Percentiles rank a stretch among this genome's conserved stretches.
Evolutionary conservation across 1,140 invertebrate species (phyloP).

Genomic region (Ditylenchus dipsaci): DNA sequence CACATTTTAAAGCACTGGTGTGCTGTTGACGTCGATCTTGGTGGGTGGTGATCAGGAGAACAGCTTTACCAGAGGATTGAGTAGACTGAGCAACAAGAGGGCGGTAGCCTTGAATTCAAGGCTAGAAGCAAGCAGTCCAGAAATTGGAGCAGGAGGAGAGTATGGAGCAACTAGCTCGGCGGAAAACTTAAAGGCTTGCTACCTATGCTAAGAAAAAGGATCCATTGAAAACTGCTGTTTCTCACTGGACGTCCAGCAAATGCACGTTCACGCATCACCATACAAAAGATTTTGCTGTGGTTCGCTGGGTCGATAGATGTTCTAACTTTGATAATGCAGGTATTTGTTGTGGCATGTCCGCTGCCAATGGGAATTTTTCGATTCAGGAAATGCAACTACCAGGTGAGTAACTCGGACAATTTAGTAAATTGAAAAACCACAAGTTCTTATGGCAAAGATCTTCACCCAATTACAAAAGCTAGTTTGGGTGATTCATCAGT

Average conservation of each 20-base stretch:
- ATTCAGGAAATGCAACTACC: too few species aligned
- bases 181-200: not conserved
- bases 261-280: conserved; percentile 41
- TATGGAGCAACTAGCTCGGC: not conserved
- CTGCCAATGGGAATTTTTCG: too few species aligned
- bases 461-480: too few species aligned
- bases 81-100: not conserved
- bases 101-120: not conserved
- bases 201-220: not conserved
- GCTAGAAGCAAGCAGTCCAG: not conserved
- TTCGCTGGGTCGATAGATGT: too few species aligned
- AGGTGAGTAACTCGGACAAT: too few species aligned
- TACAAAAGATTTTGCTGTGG: conserved; percentile 56
- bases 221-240: conserved; percentile 3
- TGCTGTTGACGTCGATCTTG: not conserved
- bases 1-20: not conserved
- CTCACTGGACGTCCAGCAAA: conserved; percentile 2
- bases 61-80: not conserved
- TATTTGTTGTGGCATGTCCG: too few species aligned
- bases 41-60: not conserved
- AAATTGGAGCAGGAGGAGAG: not conserved
- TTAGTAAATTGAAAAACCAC: too few species aligned
- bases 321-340: too few species aligned
- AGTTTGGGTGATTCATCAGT: too few species aligned
- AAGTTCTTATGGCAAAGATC: too few species aligned